Evolutionary conservation across 2,113 vertebrate species (phyloP).

Genomic region (Phylloscopus trochiloides): DNA sequence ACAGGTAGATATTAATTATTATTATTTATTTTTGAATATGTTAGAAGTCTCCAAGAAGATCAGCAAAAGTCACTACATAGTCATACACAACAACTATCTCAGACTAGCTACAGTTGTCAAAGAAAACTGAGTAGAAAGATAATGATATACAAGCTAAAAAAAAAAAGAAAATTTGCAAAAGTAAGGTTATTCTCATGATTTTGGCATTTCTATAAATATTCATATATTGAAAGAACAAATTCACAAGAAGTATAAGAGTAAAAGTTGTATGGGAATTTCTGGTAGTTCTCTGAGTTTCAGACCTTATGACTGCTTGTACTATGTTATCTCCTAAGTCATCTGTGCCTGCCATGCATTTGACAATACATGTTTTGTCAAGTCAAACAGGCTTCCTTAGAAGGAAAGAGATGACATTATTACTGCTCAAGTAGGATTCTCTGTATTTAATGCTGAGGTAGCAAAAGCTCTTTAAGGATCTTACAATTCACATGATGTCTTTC

Average conservation of each 20-base stretch:
- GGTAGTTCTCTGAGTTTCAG: not conserved
- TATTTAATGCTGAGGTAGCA: not conserved
- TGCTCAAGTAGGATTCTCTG: not conserved
- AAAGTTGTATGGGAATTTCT: not conserved
- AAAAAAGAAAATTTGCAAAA: not conserved
- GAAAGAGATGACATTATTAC: not conserved
- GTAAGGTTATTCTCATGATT: not conserved
- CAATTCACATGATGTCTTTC: not conserved
- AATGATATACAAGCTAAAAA: not conserved
- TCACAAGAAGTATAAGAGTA: not conserved
- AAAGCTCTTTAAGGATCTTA: not conserved
- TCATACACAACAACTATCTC: not conserved
- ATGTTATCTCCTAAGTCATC: not conserved
- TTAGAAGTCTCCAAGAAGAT: not conserved
- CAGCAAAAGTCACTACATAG: not conserved
- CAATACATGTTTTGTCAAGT: conserved; percentile 1
- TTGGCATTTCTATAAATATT: not conserved
- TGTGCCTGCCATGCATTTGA: not conserved
- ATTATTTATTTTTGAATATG: not conserved
- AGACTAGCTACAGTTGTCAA: not conserved
- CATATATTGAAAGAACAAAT: not conserved
- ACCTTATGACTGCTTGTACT: not conserved
- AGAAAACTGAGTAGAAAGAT: not conserved
- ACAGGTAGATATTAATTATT: not conserved
- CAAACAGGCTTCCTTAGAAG: not conserved